phyloP scores from a whole-genome alignment of 1,140 invertebrate genomes.

The Parapsyche elsis region DNA sequence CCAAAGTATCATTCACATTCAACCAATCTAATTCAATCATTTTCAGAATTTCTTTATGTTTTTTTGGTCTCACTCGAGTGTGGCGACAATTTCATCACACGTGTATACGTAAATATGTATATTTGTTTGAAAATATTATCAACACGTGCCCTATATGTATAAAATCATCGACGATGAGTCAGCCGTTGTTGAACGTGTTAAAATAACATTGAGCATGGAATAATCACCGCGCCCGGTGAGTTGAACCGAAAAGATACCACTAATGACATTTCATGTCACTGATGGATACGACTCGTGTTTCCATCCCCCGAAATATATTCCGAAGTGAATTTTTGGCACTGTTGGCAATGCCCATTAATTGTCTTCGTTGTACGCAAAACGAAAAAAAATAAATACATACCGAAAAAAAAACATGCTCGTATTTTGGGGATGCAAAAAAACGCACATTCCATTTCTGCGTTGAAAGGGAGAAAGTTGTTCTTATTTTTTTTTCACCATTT shows the following conservation, averaged over 20 bases:
- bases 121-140: too few species aligned
- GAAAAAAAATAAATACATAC: neutral
- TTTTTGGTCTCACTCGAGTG: too few species aligned
- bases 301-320: slow-evolving; percentile 23
- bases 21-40: too few species aligned
- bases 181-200: neutral
- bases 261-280: slow-evolving; percentile 20
- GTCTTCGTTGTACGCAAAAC: neutral
- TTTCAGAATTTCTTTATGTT: too few species aligned
- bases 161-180: too few species aligned
- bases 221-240: neutral
- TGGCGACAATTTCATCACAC: too few species aligned
- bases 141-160: too few species aligned
- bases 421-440: slow-evolving; percentile 37
- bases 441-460: neutral
- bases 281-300: slow-evolving; percentile 13
- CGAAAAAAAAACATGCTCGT: slow-evolving; percentile 21
- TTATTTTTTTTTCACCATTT: neutral
- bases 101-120: too few species aligned
- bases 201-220: neutral
- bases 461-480: neutral
- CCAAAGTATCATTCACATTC: too few species aligned
- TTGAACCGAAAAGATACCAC: slow-evolving; percentile 18
- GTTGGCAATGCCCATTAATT: slow-evolving; percentile 8
- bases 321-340: neutral